phyloP scores from a whole-genome alignment of 2,113 vertebrate species.

The Trogon surrucura region DNA sequence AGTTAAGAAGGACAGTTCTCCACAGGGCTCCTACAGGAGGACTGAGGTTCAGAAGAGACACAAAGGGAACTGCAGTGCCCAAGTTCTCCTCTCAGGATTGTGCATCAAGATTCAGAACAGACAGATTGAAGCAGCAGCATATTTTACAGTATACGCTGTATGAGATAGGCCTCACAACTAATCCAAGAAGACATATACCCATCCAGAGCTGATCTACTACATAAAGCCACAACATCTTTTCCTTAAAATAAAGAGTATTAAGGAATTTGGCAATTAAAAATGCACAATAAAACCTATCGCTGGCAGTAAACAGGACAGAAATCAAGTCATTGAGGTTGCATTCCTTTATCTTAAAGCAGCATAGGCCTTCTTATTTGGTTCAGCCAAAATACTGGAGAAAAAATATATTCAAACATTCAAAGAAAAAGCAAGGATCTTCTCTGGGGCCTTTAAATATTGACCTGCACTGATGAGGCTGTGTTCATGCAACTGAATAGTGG shows the following conservation, averaged over 20 bases:
- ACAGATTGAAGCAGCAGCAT: not conserved
- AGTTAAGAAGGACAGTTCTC: not conserved
- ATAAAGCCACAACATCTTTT: conserved; percentile 5
- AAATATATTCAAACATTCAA: not conserved
- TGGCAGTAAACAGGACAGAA: not conserved
- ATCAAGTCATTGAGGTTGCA: not conserved
- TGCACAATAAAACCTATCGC: not conserved
- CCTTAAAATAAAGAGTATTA: conserved; percentile 5
- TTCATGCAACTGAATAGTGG: not conserved
- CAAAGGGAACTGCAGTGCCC: not conserved
- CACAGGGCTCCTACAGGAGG: not conserved
- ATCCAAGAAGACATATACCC: not conserved
- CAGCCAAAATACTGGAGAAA: not conserved
- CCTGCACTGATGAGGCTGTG: not conserved
- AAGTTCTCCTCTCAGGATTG: not conserved
- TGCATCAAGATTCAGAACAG: not conserved
- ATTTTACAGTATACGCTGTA: not conserved
- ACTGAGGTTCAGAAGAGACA: not conserved
- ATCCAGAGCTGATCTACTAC: conserved; percentile 9
- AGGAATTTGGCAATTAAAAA: conserved; percentile 12
- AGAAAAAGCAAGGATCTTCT: not conserved
- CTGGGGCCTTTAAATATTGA: not conserved
- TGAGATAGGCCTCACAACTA: not conserved
- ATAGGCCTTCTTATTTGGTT: not conserved
- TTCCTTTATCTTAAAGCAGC: conserved; percentile 7